Percentiles rank a stretch among this genome's conserved stretches.
Evolutionary conservation across 2,113 vertebrate species (phyloP).

Genomic region (Hippopotamus amphibius): DNA sequence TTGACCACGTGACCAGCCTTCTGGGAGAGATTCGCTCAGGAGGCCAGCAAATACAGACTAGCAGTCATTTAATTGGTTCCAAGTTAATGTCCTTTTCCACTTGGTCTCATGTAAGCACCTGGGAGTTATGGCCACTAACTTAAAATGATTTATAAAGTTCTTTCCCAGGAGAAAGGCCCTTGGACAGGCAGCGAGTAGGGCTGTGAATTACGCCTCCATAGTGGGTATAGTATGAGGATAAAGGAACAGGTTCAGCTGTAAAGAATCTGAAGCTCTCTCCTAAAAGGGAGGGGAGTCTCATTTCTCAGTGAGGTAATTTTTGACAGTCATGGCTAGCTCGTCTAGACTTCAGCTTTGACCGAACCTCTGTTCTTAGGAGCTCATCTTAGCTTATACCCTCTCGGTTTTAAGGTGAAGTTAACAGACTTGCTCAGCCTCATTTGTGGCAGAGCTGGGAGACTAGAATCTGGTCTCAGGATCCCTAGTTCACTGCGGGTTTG

Average conservation of each 20-base stretch:
- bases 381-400: not conserved
- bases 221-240: not conserved
- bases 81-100: slow-evolving; percentile 66
- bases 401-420: not conserved
- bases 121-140: slow-evolving; percentile 54
- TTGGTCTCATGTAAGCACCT: slow-evolving; percentile 51
- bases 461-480: not conserved
- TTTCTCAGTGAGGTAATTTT: slow-evolving; percentile 57
- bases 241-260: not conserved
- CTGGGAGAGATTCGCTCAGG: slow-evolving; percentile 5
- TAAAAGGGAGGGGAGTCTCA: not conserved
- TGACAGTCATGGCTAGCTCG: not conserved
- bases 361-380: not conserved
- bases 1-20: not conserved
- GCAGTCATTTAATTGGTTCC: slow-evolving; percentile 56
- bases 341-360: not conserved
- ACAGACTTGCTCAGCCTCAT: not conserved
- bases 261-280: not conserved
- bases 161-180: slow-evolving; percentile 64
- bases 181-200: not conserved
- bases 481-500: not conserved
- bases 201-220: slow-evolving; percentile 53
- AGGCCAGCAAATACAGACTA: slow-evolving; percentile 2
- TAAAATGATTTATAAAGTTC: slow-evolving; percentile 69
- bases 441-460: not conserved